A percentile compares a stretch with the other conserved stretches of the same genome.
phyloP scores from a whole-genome alignment of 2,888 invertebrate genomes.

The Tenthredo distinguenda region DNA sequence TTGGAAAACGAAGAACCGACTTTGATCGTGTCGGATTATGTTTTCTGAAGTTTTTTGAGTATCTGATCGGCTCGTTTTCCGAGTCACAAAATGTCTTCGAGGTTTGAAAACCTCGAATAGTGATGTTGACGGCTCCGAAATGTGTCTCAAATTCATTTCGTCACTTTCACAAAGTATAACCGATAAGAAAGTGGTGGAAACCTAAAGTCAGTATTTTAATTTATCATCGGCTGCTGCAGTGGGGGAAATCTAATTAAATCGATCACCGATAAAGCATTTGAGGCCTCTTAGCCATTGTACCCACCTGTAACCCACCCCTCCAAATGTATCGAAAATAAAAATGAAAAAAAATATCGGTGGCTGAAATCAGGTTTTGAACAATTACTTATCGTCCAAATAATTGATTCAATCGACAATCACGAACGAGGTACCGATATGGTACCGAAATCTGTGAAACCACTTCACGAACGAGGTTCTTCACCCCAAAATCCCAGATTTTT shows the following conservation, averaged over 20 bases:
- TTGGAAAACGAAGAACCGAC: too few species aligned
- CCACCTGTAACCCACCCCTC: constrained; percentile 10
- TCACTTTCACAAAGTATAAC: too few species aligned
- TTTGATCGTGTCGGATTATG: too few species aligned
- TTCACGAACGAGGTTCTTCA: not conserved
- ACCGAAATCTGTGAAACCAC: not conserved
- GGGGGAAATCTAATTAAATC: constrained; percentile 69
- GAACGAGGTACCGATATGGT: not conserved
- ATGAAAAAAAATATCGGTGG: not conserved
- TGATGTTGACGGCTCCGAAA: too few species aligned
- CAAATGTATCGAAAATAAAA: not conserved
- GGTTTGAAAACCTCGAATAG: too few species aligned
- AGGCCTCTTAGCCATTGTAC: constrained; percentile 56
- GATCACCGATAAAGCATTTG: constrained; percentile 68
- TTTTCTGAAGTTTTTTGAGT: too few species aligned
- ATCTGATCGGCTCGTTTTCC: too few species aligned
- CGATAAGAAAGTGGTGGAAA: too few species aligned
- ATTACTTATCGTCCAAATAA: constrained; percentile 29
- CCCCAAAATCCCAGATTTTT: constrained; percentile 24
- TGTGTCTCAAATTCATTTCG: too few species aligned
- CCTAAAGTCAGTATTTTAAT: constrained; percentile 66
- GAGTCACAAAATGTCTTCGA: too few species aligned
- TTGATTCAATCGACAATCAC: constrained; percentile 6
- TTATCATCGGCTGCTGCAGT: constrained; percentile 66
- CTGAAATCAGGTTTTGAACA: not conserved